A percentile compares a stretch with the other conserved stretches of the same genome.
Evolutionary conservation across 2,888 invertebrate genomes (phyloP).

Genomic region (Scaptomyza tumidula): DNA sequence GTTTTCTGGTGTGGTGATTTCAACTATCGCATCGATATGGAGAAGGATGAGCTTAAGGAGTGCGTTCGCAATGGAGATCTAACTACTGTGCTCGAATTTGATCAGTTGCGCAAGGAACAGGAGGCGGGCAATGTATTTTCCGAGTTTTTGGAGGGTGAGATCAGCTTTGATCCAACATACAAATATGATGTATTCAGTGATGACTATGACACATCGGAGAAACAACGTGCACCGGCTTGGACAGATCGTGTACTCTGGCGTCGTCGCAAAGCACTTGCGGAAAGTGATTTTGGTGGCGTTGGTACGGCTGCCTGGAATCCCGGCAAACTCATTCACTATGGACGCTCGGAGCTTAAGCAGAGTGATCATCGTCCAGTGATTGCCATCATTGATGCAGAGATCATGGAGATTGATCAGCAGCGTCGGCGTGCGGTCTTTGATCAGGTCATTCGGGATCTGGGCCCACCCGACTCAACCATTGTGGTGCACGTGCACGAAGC

Average conservation of each 20-base stretch:
- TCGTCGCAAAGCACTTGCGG: constrained; percentile 90
- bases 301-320: constrained; percentile 88
- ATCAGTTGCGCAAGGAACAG: constrained; percentile 94
- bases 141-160: constrained; percentile 96
- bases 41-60: constrained; percentile 96
- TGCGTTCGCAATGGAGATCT: constrained; percentile 87
- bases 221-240: constrained; percentile 98
- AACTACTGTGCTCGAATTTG: constrained; percentile 91
- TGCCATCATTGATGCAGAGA: constrained; percentile 94
- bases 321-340: constrained; percentile 94
- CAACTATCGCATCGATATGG: constrained; percentile 98
- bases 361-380: constrained; percentile 99
- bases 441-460: constrained; percentile 93
- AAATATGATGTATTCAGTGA: constrained; percentile 99
- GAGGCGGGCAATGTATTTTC: constrained; percentile 93
- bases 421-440: constrained; percentile 90
- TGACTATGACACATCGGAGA: constrained; percentile 99
- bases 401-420: constrained; percentile 91
- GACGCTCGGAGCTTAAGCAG: constrained; percentile 95
- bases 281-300: constrained; percentile 86
- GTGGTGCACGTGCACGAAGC: constrained; percentile 88
- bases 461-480: constrained; percentile 97
- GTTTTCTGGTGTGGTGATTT: constrained; percentile 99
- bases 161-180: constrained; percentile 97
- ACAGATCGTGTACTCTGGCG: constrained; percentile 99